These are phyloP conservation scores for Camponotus vicinus DNA, from an alignment of 1,140 invertebrate genomes.

Conservation along the genomic window DNA sequence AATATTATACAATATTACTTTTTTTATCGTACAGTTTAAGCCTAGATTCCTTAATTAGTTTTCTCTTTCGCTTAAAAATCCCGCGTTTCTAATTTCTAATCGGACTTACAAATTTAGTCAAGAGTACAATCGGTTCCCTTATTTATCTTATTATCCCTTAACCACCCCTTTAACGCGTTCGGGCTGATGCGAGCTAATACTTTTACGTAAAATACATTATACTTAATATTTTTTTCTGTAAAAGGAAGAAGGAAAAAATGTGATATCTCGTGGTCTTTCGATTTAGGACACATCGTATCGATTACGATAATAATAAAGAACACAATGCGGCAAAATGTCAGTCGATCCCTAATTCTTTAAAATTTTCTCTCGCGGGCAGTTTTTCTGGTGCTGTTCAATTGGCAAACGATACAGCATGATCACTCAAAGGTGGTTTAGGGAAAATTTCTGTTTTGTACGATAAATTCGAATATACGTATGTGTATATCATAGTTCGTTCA, in stretches of 20 bases:
- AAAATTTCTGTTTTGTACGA: conserved; percentile 42
- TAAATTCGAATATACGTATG: conserved; percentile 29
- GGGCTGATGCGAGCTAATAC: conserved; percentile 41
- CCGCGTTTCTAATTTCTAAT: conserved; percentile 27
- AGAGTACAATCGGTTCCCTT: conserved; percentile 41
- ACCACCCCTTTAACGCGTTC: conserved; percentile 36
- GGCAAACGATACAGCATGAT: not conserved
- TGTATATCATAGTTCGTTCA: conserved; percentile 22
- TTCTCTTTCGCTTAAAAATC: conserved; percentile 39
- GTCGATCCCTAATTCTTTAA: conserved; percentile 18
- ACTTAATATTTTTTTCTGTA: not conserved
- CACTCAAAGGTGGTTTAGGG: conserved; percentile 33
- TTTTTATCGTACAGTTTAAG: conserved; percentile 64
- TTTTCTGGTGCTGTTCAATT: not conserved
- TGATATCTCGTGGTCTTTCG: not conserved
- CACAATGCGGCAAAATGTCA: conserved; percentile 62
- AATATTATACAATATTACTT: conserved; percentile 47
- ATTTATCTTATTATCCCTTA: conserved; percentile 40
- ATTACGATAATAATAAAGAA: conserved; percentile 57
- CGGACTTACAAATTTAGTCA: conserved; percentile 50
- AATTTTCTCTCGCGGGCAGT: not conserved
- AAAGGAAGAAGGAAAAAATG: conserved; percentile 25
- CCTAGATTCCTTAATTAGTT: conserved; percentile 51
- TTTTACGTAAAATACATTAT: conserved; percentile 42
- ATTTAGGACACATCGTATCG: conserved; percentile 61